Evolutionary conservation across 2,888 invertebrate species (phyloP).

Genomic region (Augiades crinisus): DNA sequence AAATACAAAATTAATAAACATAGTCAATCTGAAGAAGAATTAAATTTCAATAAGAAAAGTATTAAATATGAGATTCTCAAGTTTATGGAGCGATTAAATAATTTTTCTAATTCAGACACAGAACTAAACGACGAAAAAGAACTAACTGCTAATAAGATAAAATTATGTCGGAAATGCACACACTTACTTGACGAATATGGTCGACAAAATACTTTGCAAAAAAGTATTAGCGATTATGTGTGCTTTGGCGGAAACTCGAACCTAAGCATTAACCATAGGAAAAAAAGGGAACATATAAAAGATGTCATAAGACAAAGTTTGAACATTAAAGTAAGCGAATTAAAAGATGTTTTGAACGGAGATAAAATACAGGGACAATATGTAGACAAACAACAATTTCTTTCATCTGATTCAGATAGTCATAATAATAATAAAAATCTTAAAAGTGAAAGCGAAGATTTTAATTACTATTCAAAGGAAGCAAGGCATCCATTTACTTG

Average conservation of each 20-base stretch:
- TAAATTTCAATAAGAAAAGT: conserved; percentile 35
- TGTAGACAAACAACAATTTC: background rate
- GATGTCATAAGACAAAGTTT: background rate
- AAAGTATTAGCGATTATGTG: conserved; percentile 15
- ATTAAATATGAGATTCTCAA: conserved; percentile 39
- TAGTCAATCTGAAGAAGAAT: conserved; percentile 48
- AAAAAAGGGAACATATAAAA: background rate
- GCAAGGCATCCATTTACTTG: background rate
- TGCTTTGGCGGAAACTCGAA: background rate
- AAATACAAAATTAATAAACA: conserved; percentile 33
- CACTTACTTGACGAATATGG: background rate
- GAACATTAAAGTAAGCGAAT: background rate
- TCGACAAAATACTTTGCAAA: background rate
- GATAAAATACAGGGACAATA: background rate
- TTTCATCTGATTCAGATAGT: background rate
- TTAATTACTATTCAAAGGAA: background rate
- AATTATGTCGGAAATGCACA: background rate
- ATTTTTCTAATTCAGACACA: background rate
- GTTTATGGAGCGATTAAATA: conserved; percentile 37
- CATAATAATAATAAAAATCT: background rate
- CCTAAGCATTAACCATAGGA: background rate
- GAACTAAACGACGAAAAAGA: background rate
- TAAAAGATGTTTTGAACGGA: background rate
- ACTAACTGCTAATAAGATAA: background rate
- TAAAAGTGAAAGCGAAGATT: background rate